A percentile compares a stretch with the other conserved stretches of the same genome.
These are phyloP conservation scores for Drosophila navojoa DNA, from an alignment of 1,140 invertebrate species.

Conservation along the genomic window DNA sequence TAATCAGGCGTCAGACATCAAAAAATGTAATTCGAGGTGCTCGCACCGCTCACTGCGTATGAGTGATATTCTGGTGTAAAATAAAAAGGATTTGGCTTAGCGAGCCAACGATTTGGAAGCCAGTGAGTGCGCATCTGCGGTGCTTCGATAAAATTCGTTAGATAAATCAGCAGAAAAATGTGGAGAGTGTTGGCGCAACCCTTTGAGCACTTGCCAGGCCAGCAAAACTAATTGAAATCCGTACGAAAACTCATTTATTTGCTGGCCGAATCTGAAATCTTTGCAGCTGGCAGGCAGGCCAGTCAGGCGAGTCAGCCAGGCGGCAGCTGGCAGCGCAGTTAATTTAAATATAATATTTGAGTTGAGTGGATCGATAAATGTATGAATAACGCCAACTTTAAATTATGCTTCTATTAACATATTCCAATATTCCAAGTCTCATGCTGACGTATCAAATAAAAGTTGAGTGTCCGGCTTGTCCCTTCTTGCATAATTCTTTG, in stretches of 20 bases:
- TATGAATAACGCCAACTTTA: slow-evolving; percentile 41
- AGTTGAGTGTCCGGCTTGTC: not conserved
- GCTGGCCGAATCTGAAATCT: slow-evolving; percentile 23
- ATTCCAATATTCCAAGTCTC: not conserved
- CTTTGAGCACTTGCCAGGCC: slow-evolving; percentile 22
- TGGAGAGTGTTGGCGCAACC: slow-evolving; percentile 25
- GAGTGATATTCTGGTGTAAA: slow-evolving; percentile 15
- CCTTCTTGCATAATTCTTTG: slow-evolving; percentile 54
- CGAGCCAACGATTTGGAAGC: slow-evolving; percentile 30
- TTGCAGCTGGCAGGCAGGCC: not conserved
- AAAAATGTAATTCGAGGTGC: slow-evolving; percentile 44
- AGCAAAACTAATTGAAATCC: slow-evolving; percentile 50
- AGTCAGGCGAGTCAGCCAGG: not conserved
- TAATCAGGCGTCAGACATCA: slow-evolving; percentile 70
- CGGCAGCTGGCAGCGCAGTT: slow-evolving; percentile 34
- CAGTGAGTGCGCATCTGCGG: slow-evolving; percentile 37
- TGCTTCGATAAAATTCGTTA: slow-evolving; percentile 48
- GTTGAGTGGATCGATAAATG: slow-evolving; percentile 46
- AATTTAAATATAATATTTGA: slow-evolving; percentile 65
- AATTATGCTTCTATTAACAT: not conserved
- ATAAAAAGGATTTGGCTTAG: slow-evolving; percentile 12
- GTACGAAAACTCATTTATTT: slow-evolving; percentile 49
- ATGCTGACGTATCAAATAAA: slow-evolving; percentile 17
- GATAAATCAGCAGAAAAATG: slow-evolving; percentile 46
- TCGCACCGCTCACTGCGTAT: slow-evolving; percentile 38